Percentiles rank a stretch among this genome's conserved stretches.
Conservation (phyloP, 1,140 invertebrate genomes). For the Leguminivora glycinivorella region DNA sequence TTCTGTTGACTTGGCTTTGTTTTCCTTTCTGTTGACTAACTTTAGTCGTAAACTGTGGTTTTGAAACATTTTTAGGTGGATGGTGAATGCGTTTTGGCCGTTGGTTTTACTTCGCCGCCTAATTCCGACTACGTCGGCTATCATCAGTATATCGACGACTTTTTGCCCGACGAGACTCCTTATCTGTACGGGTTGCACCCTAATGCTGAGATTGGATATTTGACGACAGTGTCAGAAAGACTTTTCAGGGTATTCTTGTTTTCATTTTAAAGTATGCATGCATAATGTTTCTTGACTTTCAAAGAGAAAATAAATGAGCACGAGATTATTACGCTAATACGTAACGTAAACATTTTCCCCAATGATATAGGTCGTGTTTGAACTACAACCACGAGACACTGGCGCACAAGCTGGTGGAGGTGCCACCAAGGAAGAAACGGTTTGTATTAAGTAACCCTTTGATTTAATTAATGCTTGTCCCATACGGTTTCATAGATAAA, state of each 20-base stretch:
- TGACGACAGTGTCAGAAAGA: slow-evolving; percentile 91
- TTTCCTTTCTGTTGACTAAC: not conserved
- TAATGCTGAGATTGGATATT: slow-evolving; percentile 96
- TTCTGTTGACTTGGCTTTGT: not conserved
- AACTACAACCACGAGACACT: slow-evolving; percentile 92
- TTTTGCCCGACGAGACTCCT: slow-evolving; percentile 92
- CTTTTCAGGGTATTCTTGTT: slow-evolving; percentile 84
- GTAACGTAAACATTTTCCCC: not conserved
- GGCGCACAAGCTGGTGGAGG: slow-evolving; percentile 83
- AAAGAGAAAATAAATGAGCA: too few relatives aligned
- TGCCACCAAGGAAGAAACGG: slow-evolving; percentile 90
- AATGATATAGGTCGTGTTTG: slow-evolving; percentile 86
- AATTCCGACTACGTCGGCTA: slow-evolving; percentile 93
- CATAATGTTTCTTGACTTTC: not conserved
- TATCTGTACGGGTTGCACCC: slow-evolving; percentile 95
- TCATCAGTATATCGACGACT: slow-evolving; percentile 94
- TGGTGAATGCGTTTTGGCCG: slow-evolving; percentile 90
- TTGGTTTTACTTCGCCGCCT: slow-evolving; percentile 90
- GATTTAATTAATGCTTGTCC: too few relatives aligned
- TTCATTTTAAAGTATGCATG: not conserved
- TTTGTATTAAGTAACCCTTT: slow-evolving; percentile 50
- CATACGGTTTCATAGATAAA: too few relatives aligned
- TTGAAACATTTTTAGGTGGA: slow-evolving; percentile 81
- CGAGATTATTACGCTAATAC: not conserved
- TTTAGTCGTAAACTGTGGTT: not conserved